These are phyloP conservation scores for Poecile montanus DNA, from an alignment of 2,797 vertebrate species.

Conservation along the genomic window DNA sequence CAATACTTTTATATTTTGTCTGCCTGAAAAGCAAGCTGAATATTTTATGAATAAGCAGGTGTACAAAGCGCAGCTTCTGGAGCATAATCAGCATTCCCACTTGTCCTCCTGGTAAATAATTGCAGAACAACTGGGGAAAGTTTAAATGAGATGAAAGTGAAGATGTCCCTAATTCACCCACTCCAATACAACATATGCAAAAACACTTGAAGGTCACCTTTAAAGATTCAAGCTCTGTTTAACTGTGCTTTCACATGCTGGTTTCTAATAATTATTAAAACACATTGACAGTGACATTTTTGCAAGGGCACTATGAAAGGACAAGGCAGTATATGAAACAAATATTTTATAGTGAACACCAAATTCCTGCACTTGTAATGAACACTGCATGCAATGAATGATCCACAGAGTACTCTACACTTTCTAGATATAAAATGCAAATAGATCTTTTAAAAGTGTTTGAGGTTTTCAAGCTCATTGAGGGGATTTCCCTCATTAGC, in stretches of 20 bases:
- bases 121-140: not conserved
- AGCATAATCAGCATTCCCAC: not conserved
- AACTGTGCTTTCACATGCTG: not conserved
- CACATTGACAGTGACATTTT: constrained; percentile 14
- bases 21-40: not conserved
- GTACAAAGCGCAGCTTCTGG: not conserved
- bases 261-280: constrained; percentile 49
- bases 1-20: not conserved
- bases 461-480: not conserved
- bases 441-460: not conserved
- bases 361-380: constrained; percentile 41
- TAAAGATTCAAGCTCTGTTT: constrained; percentile 8
- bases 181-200: not conserved
- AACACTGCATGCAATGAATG: not conserved
- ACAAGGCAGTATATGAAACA: not conserved
- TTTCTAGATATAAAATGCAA: constrained; percentile 18
- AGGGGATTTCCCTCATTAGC: constrained; percentile 50
- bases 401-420: not conserved
- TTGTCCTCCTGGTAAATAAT: constrained; percentile 7
- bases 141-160: not conserved
- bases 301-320: constrained; percentile 27
- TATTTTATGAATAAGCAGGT: constrained; percentile 1
- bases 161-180: not conserved
- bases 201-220: constrained; percentile 18
- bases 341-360: not conserved